These are phyloP conservation scores for Parasteatoda tepidariorum DNA, from an alignment of 1,140 invertebrate genomes.

Conservation along the genomic window DNA sequence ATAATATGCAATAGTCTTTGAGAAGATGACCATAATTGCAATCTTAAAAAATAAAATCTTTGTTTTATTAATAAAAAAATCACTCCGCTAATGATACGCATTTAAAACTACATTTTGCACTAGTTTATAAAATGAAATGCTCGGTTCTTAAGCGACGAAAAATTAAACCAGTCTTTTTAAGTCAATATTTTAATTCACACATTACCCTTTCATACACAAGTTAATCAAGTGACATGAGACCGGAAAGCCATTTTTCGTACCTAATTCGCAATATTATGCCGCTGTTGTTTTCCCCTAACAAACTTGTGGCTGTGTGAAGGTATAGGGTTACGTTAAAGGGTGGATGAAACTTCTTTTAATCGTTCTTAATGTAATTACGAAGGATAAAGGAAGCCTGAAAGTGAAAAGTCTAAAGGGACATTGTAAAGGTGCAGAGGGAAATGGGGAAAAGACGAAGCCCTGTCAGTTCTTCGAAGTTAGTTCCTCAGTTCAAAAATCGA, in stretches of 20 bases:
- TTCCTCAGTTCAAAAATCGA: constrained; percentile 4
- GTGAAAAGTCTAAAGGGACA: not conserved
- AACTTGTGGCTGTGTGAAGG: not conserved
- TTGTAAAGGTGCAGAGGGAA: not conserved
- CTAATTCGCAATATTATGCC: not conserved
- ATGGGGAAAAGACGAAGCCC: not conserved
- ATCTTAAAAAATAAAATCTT: no score
- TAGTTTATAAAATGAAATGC: no score
- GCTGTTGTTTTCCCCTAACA: not conserved
- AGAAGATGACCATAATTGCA: no score
- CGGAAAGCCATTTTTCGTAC: not conserved
- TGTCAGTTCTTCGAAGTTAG: not conserved
- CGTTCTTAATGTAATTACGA: constrained; percentile 11
- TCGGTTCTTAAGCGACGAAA: no score
- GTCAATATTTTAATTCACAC: not conserved
- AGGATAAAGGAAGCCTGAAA: not conserved
- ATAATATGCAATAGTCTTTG: no score
- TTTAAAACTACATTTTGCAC: no score
- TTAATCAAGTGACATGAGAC: not conserved
- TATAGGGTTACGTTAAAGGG: not conserved
- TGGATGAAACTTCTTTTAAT: not conserved
- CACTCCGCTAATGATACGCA: no score
- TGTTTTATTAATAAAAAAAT: no score
- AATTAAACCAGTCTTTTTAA: no score
- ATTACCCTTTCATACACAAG: not conserved